These are phyloP conservation scores for Psophia crepitans DNA, from an alignment of 2,113 vertebrate genomes.

Conservation along the genomic window DNA sequence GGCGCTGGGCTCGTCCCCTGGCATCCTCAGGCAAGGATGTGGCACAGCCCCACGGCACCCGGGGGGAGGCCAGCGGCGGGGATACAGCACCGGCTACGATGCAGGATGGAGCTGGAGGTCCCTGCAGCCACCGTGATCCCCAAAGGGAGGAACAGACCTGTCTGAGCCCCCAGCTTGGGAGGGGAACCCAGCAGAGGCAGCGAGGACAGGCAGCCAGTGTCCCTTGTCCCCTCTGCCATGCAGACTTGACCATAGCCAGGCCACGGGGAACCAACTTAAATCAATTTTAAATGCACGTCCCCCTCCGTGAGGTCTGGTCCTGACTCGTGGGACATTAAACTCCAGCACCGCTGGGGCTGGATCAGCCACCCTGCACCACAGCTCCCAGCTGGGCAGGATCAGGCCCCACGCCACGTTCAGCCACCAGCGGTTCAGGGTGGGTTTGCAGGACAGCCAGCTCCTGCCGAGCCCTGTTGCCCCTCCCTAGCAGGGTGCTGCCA, in stretches of 20 bases:
- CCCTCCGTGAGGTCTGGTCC: fast-evolving
- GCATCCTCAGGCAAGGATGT: not conserved
- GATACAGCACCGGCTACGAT: fast-evolving
- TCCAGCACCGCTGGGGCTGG: not conserved
- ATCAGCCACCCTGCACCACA: fast-evolving
- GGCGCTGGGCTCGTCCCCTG: not conserved
- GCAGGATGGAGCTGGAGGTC: not conserved
- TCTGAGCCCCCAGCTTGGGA: fast-evolving
- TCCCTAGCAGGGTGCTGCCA: not conserved
- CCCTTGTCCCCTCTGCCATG: not conserved
- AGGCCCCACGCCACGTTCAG: fast-evolving
- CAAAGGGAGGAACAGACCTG: fast-evolving
- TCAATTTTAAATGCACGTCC: fast-evolving
- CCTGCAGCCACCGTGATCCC: fast-evolving
- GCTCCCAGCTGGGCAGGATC: not conserved
- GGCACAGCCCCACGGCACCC: not conserved
- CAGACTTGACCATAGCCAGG: fast-evolving
- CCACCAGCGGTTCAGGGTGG: not conserved
- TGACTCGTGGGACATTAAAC: fast-evolving
- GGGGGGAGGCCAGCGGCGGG: fast-evolving
- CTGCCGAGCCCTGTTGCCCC: not conserved
- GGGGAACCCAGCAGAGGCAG: not conserved
- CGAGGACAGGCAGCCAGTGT: not conserved
- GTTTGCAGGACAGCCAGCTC: not conserved
- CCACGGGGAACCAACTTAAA: not conserved